phyloP scores from a whole-genome alignment of 2,888 invertebrate species.

The Drosophila subquinaria region DNA sequence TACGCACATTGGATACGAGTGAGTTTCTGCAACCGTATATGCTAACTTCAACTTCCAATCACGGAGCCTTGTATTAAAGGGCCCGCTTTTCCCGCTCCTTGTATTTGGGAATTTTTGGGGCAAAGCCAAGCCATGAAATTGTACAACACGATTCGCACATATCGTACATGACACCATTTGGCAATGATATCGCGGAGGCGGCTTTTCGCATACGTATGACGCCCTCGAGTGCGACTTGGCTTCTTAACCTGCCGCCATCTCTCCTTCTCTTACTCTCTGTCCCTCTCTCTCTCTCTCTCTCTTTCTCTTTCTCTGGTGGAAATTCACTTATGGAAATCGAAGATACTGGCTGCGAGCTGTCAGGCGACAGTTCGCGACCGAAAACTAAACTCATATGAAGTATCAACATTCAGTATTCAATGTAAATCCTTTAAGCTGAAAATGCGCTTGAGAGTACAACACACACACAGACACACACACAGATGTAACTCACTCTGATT shows the following conservation, averaged over 20 bases:
- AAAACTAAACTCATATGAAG: conserved; percentile 80
- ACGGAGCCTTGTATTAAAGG: conserved; percentile 25
- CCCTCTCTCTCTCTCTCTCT: background rate
- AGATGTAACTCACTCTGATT: conserved; percentile 58
- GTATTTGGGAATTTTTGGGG: conserved; percentile 65
- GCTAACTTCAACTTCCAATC: conserved; percentile 37
- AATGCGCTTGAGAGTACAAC: conserved; percentile 68
- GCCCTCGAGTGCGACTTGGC: conserved; percentile 28
- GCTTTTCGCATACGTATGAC: conserved; percentile 43
- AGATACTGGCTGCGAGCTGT: conserved; percentile 54
- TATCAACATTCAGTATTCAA: conserved; percentile 81
- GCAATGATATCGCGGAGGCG: conserved; percentile 54
- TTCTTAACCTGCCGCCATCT: conserved; percentile 38
- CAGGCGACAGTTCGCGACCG: conserved; percentile 55
- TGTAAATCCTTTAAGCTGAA: conserved; percentile 81
- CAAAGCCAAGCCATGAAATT: conserved; percentile 80
- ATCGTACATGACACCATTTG: conserved; percentile 80
- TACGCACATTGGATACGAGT: conserved; percentile 45
- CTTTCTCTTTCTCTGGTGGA: conserved; percentile 20
- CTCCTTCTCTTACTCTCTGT: background rate
- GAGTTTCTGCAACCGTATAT: background rate
- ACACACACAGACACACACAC: conserved; percentile 9
- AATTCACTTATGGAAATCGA: conserved; percentile 80
- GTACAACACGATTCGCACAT: conserved; percentile 80
- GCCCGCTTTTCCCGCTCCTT: conserved; percentile 29